Conservation (phyloP, 2,797 vertebrate species). For the Chromobotia macracanthus region DNA sequence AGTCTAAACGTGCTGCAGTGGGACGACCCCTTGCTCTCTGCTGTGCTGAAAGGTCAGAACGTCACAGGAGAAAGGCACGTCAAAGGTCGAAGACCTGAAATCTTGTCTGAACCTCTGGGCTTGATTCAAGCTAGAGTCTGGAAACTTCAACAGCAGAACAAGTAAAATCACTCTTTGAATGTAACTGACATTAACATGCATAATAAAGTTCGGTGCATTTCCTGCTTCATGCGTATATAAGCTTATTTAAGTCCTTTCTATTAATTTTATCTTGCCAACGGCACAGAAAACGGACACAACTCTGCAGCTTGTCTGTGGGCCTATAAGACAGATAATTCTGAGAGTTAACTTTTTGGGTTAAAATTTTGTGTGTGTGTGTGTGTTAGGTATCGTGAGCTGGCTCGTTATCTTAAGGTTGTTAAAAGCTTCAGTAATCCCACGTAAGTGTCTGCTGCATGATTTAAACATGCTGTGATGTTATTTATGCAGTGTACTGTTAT, state of each 20-base stretch:
- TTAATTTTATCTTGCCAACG: no score
- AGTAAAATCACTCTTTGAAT: conserved; percentile 18
- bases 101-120: conserved; percentile 63
- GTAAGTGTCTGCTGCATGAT: conserved; percentile 48
- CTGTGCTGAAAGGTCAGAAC: conserved; percentile 74
- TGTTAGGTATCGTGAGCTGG: conserved; percentile 62
- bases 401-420: conserved; percentile 63
- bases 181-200: no score
- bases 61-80: conserved; percentile 63
- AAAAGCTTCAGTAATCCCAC: conserved; percentile 26
- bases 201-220: background rate
- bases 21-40: conserved; percentile 71
- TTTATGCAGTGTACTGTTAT: background rate
- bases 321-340: background rate
- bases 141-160: conserved; percentile 61
- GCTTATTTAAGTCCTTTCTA: no score
- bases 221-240: background rate
- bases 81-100: conserved; percentile 64
- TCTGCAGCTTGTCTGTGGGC: background rate
- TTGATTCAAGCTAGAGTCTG: conserved; percentile 72
- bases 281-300: background rate
- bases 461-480: background rate
- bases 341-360: background rate
- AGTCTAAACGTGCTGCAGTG: conserved; percentile 72
- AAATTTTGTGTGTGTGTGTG: background rate